Evolutionary conservation across 2,888 invertebrate genomes (phyloP), one percentile per base, ranked within the genome.

Genomic region (Tipula vernalis): DNA sequence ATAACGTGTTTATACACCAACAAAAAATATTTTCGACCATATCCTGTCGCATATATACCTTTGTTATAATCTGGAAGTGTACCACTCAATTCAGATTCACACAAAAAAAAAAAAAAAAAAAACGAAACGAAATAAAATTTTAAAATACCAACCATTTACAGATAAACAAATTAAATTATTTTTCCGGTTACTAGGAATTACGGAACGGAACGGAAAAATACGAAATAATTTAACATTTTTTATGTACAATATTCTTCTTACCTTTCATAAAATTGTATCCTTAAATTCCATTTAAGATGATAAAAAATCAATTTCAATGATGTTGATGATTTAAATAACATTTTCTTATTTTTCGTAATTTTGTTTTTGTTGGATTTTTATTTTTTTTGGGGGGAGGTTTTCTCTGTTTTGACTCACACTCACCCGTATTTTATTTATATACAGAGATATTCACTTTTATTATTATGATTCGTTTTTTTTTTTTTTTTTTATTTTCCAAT

Each of bases 241-340:
- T 71, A 71, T 71, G 71, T 28, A 28, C 28, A 6, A 71, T 71
- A 71, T 12, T 57, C 18, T 71, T 71, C 71, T 71, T 71, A 71
- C 71, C 71, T 71, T 71, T 71, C 71, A 71, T 71, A 71, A 71
- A 71, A 71, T 18, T 71, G 71, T 71, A 71, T 71, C 71, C 71
- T 10, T 71, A 71, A 71, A 71, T 71, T 71, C 71, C 71, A 71
- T 71, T 71, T 71, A 71, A 71, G 71, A 71, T 71, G 71, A 71
- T 71, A 71, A 71, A 71, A 71, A 71, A 71, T 71, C 71, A 71
- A 71, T 71, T 71, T 71, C 71, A 71, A 71, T 71, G 71, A 71
- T 71, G 28, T 71, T 71, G 71, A 71, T 71, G 71, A 71, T 71
- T 71, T 71, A 71, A 71, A 71, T 71, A 71, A 71, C 71, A 71